phyloP scores from a whole-genome alignment of 1,140 invertebrate species.

The Drosophila equinoxialis region DNA sequence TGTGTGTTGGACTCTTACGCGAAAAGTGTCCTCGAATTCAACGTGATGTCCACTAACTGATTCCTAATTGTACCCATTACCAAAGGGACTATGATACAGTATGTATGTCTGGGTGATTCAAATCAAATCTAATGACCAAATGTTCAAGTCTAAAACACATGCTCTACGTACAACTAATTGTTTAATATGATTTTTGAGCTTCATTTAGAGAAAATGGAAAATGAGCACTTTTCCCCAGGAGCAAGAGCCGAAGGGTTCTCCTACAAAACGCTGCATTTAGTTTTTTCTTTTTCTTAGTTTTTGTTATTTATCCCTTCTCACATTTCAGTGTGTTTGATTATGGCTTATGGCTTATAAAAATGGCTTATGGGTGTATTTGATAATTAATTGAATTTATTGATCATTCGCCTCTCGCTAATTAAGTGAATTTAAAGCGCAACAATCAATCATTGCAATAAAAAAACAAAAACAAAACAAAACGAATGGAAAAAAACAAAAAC shows the following conservation, averaged over 20 bases:
- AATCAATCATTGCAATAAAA: constrained; percentile 54
- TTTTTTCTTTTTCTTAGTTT: background rate
- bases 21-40: background rate
- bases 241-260: background rate
- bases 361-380: constrained; percentile 12
- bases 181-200: background rate
- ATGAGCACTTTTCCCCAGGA: background rate
- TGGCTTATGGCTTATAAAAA: constrained; percentile 6
- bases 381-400: constrained; percentile 37
- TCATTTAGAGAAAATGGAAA: background rate
- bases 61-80: background rate
- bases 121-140: constrained; percentile 5
- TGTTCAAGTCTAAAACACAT: constrained; percentile 9
- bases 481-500: constrained; percentile 31
- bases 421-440: constrained; percentile 76
- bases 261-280: background rate
- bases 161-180: constrained; percentile 6
- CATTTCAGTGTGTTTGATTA: constrained; percentile 12
- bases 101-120: constrained; percentile 8
- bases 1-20: constrained; percentile 1
- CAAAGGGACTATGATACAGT: background rate
- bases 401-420: constrained; percentile 75
- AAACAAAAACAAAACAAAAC: constrained; percentile 35
- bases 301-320: background rate
- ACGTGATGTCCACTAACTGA: background rate